Base-by-base conservation (phyloP, 2,888 invertebrate species). In the Rhingia rostrata region DNA sequence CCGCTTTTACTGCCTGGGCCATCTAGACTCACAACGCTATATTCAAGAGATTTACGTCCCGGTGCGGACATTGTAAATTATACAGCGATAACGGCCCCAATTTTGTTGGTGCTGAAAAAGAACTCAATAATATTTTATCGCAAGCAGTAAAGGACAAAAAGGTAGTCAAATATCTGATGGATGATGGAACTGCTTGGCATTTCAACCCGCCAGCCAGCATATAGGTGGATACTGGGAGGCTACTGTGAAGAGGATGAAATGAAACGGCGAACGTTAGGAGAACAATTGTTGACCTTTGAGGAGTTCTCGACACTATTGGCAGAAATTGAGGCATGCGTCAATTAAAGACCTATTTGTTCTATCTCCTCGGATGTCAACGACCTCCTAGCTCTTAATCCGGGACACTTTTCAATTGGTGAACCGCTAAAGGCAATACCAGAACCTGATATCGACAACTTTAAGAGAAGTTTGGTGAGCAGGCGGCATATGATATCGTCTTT, bases 281-380 rank as follows among this genome's bases (percentile, higher is more conserved):
- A 49, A 2, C 12, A 61, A 37, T 47, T 61, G 0, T 14, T 73
- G 14, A 51, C 53, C 6, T 73, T 37, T n/a, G 73, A 73, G n/a
- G 73, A 53, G n/a, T 73, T 60, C 4, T 22, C 49, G 4, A 70
- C 37, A 37, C 37, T 53, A 4, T 53, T 56, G 4, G 37, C 51
- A 10, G 73, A 73, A 33, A 61, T 70, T 3, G 70, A 70, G 35
- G 58, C 60, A 6, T 70, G 60, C 22, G 45, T 69, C 22, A 69
- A 67, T 4, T 67, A 33, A 1, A 41, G 67, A 14, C 53, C 54
- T 6, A 14, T 67, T 14, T 63, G 32, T 32, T 33, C 49, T 7
- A 47, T 22, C n/a, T 39, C 37, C 0, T 7, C 66, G 6, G 37
- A 66, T 53, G 51, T 53, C 6, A 66, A 51, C n/a, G 51, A 66